Conservation (phyloP, 2,113 vertebrate genomes). For the Elaphurus davidianus region DNA sequence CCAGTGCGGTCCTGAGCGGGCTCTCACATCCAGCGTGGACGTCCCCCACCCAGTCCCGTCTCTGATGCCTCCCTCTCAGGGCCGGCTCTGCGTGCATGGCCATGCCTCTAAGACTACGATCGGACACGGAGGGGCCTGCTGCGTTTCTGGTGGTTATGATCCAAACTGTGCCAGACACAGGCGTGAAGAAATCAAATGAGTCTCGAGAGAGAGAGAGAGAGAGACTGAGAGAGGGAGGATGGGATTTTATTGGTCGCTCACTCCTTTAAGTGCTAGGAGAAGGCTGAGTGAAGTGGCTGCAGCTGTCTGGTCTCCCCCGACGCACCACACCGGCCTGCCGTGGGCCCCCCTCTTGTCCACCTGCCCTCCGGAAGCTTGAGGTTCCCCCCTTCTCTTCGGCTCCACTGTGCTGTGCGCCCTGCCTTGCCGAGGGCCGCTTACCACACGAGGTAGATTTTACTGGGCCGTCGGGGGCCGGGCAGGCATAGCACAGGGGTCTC, state of each 20-base stretch:
- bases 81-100: neutral
- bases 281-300: neutral
- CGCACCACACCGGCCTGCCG: neutral
- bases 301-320: neutral
- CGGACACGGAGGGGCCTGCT: neutral
- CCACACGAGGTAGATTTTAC: slow-evolving; percentile 67
- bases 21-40: neutral
- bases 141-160: neutral
- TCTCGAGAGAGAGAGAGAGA: slow-evolving; percentile 20
- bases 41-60: slow-evolving; percentile 19
- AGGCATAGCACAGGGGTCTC: slow-evolving; percentile 65
- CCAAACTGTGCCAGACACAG: neutral
- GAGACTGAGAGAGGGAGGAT: neutral
- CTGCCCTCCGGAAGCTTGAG: slow-evolving; percentile 10
- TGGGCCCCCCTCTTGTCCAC: neutral
- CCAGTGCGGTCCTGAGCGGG: neutral
- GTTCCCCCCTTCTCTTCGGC: neutral
- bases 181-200: slow-evolving; percentile 44
- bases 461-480: slow-evolving; percentile 35
- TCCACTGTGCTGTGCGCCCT: neutral
- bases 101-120: neutral
- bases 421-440: neutral
- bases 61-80: neutral
- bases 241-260: slow-evolving; percentile 54
- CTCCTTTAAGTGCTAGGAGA: neutral